Percentiles rank a stretch among this genome's conserved stretches.
phyloP scores from a whole-genome alignment of 2,113 vertebrate species.

The Myxocyprinus asiaticus region DNA sequence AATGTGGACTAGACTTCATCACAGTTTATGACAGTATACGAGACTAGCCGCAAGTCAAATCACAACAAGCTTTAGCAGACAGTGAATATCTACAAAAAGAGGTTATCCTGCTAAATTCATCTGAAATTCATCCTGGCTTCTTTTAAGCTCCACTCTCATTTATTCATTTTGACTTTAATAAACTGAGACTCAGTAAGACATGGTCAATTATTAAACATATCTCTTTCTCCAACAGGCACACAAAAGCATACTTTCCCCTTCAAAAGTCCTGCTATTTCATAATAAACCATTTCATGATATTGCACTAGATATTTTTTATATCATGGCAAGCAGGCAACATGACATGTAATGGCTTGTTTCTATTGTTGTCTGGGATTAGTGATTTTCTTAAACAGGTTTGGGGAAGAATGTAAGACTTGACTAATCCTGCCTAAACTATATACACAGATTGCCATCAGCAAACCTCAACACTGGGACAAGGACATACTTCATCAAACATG shows the following conservation, averaged over 20 bases:
- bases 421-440: slow-evolving; percentile 68
- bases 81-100: background rate
- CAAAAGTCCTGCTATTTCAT: background rate
- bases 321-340: slow-evolving; percentile 4
- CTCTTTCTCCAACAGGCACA: background rate
- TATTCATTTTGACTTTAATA: slow-evolving; percentile 18
- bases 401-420: slow-evolving; percentile 69
- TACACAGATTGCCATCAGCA: background rate
- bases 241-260: slow-evolving; percentile 4
- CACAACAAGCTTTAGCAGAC: background rate
- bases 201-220: slow-evolving; percentile 12
- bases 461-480: background rate
- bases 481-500: slow-evolving; percentile 6
- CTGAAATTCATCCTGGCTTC: background rate
- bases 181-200: slow-evolving; percentile 21
- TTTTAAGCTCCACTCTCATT: slow-evolving; percentile 3
- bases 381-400: slow-evolving; percentile 65
- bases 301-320: background rate
- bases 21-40: too few relatives aligned
- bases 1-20: too few relatives aligned
- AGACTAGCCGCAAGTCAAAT: too few relatives aligned
- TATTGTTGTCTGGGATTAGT: slow-evolving; percentile 46
- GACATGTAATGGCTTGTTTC: slow-evolving; percentile 64
- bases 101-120: background rate
- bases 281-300: background rate